A percentile compares a stretch with the other conserved stretches of the same genome.
Conservation (phyloP, 2,113 vertebrate genomes). For the Herpetotheres cachinnans region DNA sequence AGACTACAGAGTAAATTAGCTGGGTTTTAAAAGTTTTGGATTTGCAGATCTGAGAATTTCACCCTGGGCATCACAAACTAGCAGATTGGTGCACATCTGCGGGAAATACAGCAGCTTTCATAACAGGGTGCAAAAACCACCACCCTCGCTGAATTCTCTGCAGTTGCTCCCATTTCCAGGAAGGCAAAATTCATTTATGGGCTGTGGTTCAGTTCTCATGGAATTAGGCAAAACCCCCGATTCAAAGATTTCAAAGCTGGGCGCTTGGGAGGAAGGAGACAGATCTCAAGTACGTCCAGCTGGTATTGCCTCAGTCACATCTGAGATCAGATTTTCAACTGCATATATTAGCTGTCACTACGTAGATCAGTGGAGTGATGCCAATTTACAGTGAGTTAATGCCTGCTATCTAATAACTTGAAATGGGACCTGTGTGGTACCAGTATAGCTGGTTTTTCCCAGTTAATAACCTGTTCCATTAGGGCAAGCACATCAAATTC, state of each 20-base stretch:
- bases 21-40: not conserved
- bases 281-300: not conserved
- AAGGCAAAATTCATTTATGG: not conserved
- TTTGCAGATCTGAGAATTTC: not conserved
- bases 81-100: not conserved
- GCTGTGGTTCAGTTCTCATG: not conserved
- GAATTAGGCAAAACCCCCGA: not conserved
- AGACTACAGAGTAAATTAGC: not conserved
- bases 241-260: not conserved
- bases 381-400: not conserved
- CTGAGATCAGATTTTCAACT: not conserved
- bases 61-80: not conserved
- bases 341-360: not conserved
- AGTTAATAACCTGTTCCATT: constrained; percentile 49
- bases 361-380: not conserved
- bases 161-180: not conserved
- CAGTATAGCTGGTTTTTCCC: constrained; percentile 48
- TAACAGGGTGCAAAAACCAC: not conserved
- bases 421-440: not conserved
- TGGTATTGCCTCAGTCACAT: not conserved
- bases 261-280: not conserved
- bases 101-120: not conserved
- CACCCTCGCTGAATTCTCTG: not conserved
- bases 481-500: constrained; percentile 61
- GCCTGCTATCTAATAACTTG: constrained; percentile 30